These are phyloP conservation scores for Agraylea sexmaculata DNA, from an alignment of 1,140 invertebrate species.

Conservation along the genomic window DNA sequence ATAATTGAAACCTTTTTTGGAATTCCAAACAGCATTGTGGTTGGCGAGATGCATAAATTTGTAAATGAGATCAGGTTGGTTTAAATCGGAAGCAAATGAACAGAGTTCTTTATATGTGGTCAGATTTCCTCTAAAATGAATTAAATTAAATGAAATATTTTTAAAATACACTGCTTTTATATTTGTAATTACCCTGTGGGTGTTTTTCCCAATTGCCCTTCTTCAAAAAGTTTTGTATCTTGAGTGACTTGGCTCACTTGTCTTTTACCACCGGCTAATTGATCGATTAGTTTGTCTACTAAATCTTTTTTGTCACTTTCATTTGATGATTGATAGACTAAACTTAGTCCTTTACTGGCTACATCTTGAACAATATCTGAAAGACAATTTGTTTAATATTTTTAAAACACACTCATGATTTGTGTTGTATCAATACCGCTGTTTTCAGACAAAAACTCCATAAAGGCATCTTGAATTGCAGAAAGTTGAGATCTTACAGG, in stretches of 20 bases:
- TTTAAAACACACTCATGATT: background rate
- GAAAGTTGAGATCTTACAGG: slow-evolving; percentile 54
- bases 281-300: slow-evolving; percentile 66
- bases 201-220: slow-evolving; percentile 70
- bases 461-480: slow-evolving; percentile 71
- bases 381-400: slow-evolving; percentile 15
- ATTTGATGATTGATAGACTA: slow-evolving; percentile 73
- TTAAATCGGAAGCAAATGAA: slow-evolving; percentile 82
- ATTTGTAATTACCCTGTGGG: slow-evolving; percentile 59
- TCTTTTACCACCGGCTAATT: slow-evolving; percentile 71
- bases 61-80: slow-evolving; percentile 89
- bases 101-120: slow-evolving; percentile 92
- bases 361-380: slow-evolving; percentile 82
- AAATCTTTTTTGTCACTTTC: slow-evolving; percentile 57
- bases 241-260: slow-evolving; percentile 58
- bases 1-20: slow-evolving; percentile 47
- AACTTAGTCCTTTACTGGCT: slow-evolving; percentile 77
- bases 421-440: slow-evolving; percentile 53
- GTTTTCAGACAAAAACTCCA: slow-evolving; percentile 77
- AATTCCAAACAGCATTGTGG: slow-evolving; percentile 89
- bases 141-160: too few relatives aligned
- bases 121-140: slow-evolving; percentile 54
- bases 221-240: slow-evolving; percentile 81
- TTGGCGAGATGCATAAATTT: slow-evolving; percentile 92
- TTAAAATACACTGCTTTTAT: too few relatives aligned